phyloP scores from a whole-genome alignment of 2,888 invertebrate genomes.

The Folsomia manolachei region DNA sequence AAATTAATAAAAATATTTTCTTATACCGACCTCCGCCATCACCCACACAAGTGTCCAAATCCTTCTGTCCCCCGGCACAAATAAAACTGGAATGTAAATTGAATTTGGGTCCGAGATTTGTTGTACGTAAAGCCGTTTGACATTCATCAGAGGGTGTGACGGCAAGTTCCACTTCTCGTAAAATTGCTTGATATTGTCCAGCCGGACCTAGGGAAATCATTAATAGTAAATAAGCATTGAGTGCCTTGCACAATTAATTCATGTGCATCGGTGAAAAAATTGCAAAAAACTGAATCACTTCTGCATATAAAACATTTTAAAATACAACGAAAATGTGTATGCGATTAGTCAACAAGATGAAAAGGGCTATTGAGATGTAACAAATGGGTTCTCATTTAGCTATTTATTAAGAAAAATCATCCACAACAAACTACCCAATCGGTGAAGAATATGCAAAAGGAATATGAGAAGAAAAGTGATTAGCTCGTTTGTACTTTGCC shows the following conservation, averaged over 20 bases:
- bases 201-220: conserved; percentile 29
- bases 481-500: too few species aligned
- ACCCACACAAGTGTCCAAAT: conserved; percentile 47
- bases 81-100: conserved; percentile 45
- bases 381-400: too few species aligned
- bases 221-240: background rate
- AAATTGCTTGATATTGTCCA: conserved; percentile 47
- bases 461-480: conserved; percentile 14
- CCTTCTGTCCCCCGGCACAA: conserved; percentile 48
- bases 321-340: too few species aligned
- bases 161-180: conserved; percentile 48
- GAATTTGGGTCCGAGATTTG: conserved; percentile 43
- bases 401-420: background rate
- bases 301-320: too few species aligned
- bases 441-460: background rate
- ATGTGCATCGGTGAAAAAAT: background rate
- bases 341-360: too few species aligned
- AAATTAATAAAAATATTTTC: too few species aligned
- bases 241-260: background rate
- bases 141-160: conserved; percentile 37
- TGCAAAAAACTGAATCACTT: too few species aligned
- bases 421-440: background rate
- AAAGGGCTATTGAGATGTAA: background rate
- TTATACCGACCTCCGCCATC: conserved; percentile 34
- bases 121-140: conserved; percentile 35